A percentile compares a stretch with the other conserved stretches of the same genome.
Conservation (phyloP, 2,797 vertebrate genomes). For the Phataginus tricuspis region DNA sequence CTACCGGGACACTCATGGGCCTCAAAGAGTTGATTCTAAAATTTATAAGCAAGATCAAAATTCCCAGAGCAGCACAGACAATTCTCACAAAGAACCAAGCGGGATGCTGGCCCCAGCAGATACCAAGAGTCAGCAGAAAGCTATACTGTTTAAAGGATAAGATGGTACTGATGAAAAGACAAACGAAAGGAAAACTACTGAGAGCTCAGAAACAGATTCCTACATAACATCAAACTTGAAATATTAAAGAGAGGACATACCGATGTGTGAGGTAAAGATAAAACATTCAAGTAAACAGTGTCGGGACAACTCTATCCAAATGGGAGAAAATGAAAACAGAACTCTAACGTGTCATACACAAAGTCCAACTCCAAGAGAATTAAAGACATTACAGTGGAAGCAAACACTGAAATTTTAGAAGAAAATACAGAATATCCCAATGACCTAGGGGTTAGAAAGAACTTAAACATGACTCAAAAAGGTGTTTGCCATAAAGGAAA, state of each 20-base stretch:
- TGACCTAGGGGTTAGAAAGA: neutral
- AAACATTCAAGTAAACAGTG: fast-evolving
- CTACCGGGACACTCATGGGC: neutral
- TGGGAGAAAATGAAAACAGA: neutral
- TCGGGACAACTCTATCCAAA: neutral
- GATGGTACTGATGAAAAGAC: too few relatives aligned
- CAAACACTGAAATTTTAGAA: neutral
- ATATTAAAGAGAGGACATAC: fast-evolving
- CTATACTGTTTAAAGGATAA: too few relatives aligned
- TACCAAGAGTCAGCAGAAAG: fast-evolving
- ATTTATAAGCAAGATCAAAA: neutral
- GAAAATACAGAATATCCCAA: neutral
- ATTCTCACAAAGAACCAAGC: neutral
- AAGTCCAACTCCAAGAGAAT: neutral
- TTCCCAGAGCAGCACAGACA: neutral
- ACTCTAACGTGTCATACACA: fast-evolving
- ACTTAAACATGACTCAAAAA: neutral
- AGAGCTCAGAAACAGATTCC: neutral
- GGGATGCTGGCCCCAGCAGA: neutral
- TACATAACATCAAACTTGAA: fast-evolving
- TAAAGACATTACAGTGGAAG: neutral
- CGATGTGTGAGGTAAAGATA: neutral
- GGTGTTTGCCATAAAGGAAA: neutral
- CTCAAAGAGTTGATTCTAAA: neutral
- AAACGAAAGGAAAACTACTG: neutral